Evolutionary conservation across 2,797 vertebrate genomes (phyloP).

Genomic region (Kryptopterus vitreolus): DNA sequence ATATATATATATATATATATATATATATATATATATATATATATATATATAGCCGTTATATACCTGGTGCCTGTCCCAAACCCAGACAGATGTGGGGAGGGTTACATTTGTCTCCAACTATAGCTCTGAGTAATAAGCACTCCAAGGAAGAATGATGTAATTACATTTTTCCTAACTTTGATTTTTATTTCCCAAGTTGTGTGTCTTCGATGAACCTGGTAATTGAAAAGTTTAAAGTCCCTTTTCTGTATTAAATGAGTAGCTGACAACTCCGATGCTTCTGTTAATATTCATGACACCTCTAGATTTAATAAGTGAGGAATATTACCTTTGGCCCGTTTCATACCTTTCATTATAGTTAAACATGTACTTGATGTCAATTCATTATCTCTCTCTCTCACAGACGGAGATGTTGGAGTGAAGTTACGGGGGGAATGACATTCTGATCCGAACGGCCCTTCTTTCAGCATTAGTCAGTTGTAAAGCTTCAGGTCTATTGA

Average conservation of each 20-base stretch:
- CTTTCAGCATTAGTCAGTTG: constrained; percentile 34
- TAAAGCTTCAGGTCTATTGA: constrained; percentile 19
- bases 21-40: too few relatives aligned
- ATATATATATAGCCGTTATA: too few relatives aligned
- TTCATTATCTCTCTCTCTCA: constrained; percentile 15
- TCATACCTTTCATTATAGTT: constrained; percentile 2
- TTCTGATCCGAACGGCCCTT: constrained; percentile 37
- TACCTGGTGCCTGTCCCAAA: too few relatives aligned
- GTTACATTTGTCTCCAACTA: background rate
- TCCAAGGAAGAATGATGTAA: background rate
- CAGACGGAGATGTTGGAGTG: constrained; percentile 14
- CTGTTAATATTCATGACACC: constrained; percentile 33
- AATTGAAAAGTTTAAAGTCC: constrained; percentile 37
- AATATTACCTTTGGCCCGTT: constrained; percentile 30
- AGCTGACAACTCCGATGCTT: constrained; percentile 15
- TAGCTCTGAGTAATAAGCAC: background rate
- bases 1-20: too few relatives aligned
- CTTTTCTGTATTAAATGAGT: constrained; percentile 35
- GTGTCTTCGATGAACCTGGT: constrained; percentile 43
- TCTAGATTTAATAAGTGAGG: constrained; percentile 3
- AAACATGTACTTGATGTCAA: background rate
- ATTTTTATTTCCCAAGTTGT: background rate
- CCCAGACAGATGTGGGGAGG: too few relatives aligned
- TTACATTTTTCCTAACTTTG: background rate
- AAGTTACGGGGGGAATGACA: constrained; percentile 19